Conservation (phyloP, 2,113 vertebrate genomes). For the Nasalis larvatus region DNA sequence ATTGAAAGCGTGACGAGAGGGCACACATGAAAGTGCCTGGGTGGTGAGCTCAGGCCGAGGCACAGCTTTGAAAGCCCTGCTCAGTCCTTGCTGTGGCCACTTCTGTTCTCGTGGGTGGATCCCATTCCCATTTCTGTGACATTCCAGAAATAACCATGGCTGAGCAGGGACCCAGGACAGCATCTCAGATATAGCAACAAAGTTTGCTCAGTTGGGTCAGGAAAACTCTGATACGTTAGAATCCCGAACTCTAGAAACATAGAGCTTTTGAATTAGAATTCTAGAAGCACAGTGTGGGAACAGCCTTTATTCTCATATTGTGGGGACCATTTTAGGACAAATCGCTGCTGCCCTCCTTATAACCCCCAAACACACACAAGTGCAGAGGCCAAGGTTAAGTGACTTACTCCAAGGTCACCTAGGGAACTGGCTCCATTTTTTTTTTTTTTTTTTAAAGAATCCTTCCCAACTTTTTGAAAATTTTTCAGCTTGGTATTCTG, state of each 20-base stretch:
- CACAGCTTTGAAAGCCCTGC: neutral
- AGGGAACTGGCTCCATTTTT: neutral
- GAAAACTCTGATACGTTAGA: neutral
- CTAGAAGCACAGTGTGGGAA: neutral
- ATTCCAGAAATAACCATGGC: neutral
- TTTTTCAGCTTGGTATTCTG: neutral
- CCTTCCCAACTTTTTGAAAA: neutral
- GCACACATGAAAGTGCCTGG: neutral
- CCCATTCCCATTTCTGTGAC: neutral
- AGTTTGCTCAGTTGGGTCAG: neutral
- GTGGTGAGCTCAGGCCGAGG: neutral
- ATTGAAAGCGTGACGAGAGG: conserved; percentile 62
- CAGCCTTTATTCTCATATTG: neutral
- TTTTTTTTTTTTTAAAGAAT: neutral
- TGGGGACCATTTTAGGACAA: conserved; percentile 10
- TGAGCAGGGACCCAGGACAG: neutral
- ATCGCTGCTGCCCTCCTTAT: neutral
- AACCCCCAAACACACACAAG: neutral
- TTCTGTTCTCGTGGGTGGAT: neutral
- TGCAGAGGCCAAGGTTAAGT: neutral
- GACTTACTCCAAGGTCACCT: neutral
- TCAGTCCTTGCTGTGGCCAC: neutral
- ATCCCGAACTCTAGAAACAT: neutral
- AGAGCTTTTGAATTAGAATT: conserved; percentile 5
- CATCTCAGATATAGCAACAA: neutral